Base-by-base conservation (phyloP, 2,888 invertebrate species). In the Vanessa cardui region DNA sequence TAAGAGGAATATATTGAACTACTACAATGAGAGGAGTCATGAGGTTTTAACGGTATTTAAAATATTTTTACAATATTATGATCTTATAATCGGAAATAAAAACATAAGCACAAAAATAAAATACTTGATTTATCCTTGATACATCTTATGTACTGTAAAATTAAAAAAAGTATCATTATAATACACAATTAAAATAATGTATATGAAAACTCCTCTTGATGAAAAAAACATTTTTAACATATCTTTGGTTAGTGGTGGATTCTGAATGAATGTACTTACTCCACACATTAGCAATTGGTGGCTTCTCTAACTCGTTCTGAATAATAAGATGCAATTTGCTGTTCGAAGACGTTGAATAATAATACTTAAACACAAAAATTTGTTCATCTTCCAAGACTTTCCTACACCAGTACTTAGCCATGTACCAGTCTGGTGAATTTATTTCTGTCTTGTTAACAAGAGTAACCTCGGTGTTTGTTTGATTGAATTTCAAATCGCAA, bases 231-330 rank as follows among this genome's bases (percentile, higher is more conserved):
- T n/a, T 5, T 26, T 26, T 5, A 46, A 46, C 3, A 0, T 47
- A 4, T 47, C n/a, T 47, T 47, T 47, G 16, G n/a, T 47, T 47
- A 47, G 18, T n/a, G n/a, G 1, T 18, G 4, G 4, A n/a, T 7
- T 47, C 18, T 47, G 16, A 18, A 18, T 47, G 1, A 47, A n/a
- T 33, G 7, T 63, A 86, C 88, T 85, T 77, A 92, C 92, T 76
- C 81, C 84, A 85, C 65, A 87, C 72, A 71, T 89, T 79, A 0
- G 82, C 82, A 61, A 78, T 72, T 0, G 82, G 77, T 9, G 82
- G 81, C 21, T 69, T 62, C 49, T 88, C 88, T 7, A 82, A 68
- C 66, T 90, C 87, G 0, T 78, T 82, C 69, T 90, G 90, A 56
- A 92, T 84, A n/a, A 84, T 76, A 12, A 91, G 58, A 18, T 77